A percentile compares a stretch with the other conserved stretches of the same genome.
Conservation (phyloP, 1,140 invertebrate species). For the Drosophila nebulosa region DNA sequence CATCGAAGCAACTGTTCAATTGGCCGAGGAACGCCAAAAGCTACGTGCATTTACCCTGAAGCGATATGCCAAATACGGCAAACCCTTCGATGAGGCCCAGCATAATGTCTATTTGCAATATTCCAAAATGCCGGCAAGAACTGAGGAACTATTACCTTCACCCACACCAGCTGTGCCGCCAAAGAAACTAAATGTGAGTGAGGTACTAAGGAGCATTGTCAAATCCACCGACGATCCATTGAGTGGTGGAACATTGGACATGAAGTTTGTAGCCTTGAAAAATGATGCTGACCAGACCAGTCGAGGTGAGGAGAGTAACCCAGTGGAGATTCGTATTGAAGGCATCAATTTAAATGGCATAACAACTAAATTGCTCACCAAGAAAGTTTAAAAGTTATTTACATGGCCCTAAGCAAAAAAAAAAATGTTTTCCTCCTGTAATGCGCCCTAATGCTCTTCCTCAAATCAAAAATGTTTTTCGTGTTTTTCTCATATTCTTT, state of each 20-base stretch:
- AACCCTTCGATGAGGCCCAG: slow-evolving; percentile 15
- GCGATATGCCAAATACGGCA: slow-evolving; percentile 33
- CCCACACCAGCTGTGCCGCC: not conserved
- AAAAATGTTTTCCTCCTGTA: too few species aligned
- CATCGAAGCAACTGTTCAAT: slow-evolving; percentile 17
- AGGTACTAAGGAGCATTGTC: slow-evolving; percentile 33
- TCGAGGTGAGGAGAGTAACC: not conserved
- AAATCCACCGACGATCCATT: slow-evolving; percentile 35
- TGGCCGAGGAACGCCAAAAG: slow-evolving; percentile 3
- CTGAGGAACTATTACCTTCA: not conserved
- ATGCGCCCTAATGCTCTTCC: too few species aligned
- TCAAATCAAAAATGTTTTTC: too few species aligned
- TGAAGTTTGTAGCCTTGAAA: slow-evolving; percentile 4
- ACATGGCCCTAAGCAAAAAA: too few species aligned
- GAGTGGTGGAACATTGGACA: slow-evolving; percentile 40
- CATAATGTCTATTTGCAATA: slow-evolving; percentile 37
- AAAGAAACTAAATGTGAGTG: not conserved
- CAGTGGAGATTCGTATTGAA: slow-evolving; percentile 15
- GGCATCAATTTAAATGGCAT: slow-evolving; percentile 2
- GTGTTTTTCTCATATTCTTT: too few species aligned
- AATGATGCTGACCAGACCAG: not conserved
- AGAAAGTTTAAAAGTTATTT: not conserved
- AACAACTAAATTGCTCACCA: not conserved
- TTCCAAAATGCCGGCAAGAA: slow-evolving; percentile 29
- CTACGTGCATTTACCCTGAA: slow-evolving; percentile 23